These are phyloP conservation scores for Psilopsiagon aurifrons DNA, from an alignment of 2,113 vertebrate genomes.

Conservation along the genomic window DNA sequence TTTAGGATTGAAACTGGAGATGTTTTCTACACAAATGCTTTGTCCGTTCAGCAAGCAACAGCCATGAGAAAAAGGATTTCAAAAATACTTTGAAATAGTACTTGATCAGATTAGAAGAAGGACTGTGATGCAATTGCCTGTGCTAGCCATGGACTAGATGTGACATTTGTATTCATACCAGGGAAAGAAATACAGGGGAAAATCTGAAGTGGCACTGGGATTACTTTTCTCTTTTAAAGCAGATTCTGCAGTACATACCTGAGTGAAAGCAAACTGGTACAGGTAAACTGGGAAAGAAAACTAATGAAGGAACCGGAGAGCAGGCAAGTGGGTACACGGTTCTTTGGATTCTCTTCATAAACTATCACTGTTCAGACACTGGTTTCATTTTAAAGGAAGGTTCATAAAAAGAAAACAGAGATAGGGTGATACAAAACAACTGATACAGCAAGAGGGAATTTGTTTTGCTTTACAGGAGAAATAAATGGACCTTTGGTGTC, in stretches of 20 bases:
- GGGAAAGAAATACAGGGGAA: neutral
- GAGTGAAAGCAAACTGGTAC: neutral
- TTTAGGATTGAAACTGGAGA: neutral
- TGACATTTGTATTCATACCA: neutral
- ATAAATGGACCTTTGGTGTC: neutral
- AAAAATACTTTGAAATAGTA: neutral
- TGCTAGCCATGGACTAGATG: neutral
- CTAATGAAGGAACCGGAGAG: neutral
- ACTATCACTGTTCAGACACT: neutral
- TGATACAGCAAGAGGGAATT: neutral
- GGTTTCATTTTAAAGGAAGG: neutral
- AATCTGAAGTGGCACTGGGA: neutral
- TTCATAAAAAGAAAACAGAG: neutral
- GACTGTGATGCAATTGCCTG: neutral
- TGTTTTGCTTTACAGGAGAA: neutral
- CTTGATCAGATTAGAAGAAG: neutral
- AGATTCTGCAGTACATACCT: neutral
- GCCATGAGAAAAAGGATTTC: neutral
- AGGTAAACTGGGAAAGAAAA: neutral
- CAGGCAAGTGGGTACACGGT: neutral
- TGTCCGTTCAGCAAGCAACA: neutral
- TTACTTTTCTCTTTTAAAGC: neutral
- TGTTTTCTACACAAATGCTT: neutral
- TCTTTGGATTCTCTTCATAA: neutral
- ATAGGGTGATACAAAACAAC: neutral